A percentile compares a stretch with the other conserved stretches of the same genome.
phyloP scores from a whole-genome alignment of 2,113 vertebrate species.

The Onychorhynchus coronatus region DNA sequence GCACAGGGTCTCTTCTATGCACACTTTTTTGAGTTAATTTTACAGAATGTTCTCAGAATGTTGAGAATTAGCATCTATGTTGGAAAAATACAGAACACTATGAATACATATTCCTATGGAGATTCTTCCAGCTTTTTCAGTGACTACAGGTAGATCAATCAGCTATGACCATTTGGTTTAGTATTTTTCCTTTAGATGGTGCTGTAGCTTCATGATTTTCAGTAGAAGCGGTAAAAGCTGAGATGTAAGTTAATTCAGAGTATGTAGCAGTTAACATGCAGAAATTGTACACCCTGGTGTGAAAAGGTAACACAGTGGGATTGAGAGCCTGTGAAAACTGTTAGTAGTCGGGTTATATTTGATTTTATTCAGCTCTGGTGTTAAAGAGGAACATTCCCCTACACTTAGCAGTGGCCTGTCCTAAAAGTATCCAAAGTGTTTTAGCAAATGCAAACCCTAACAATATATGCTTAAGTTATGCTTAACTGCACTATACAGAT shows the following conservation, averaged over 20 bases:
- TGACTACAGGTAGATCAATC: background rate
- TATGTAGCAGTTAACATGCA: background rate
- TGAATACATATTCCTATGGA: background rate
- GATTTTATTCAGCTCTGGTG: background rate
- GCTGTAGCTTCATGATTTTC: background rate
- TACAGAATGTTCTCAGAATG: background rate
- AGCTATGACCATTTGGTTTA: background rate
- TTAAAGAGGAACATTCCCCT: background rate
- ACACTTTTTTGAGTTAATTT: background rate
- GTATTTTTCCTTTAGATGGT: slow-evolving; percentile 41
- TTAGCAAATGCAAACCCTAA: background rate
- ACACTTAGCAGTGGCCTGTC: background rate
- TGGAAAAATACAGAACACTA: background rate
- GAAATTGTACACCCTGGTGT: background rate
- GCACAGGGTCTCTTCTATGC: background rate
- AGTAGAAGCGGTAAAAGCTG: background rate
- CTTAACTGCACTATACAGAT: background rate
- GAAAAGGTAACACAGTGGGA: background rate
- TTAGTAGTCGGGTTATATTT: background rate
- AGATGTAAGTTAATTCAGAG: background rate
- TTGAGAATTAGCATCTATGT: background rate
- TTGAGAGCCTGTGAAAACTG: background rate
- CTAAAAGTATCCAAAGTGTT: background rate
- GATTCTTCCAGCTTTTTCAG: background rate
- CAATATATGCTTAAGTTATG: background rate